Evolutionary conservation across 2,113 vertebrate genomes (phyloP).

Genomic region (Laticauda colubrina): DNA sequence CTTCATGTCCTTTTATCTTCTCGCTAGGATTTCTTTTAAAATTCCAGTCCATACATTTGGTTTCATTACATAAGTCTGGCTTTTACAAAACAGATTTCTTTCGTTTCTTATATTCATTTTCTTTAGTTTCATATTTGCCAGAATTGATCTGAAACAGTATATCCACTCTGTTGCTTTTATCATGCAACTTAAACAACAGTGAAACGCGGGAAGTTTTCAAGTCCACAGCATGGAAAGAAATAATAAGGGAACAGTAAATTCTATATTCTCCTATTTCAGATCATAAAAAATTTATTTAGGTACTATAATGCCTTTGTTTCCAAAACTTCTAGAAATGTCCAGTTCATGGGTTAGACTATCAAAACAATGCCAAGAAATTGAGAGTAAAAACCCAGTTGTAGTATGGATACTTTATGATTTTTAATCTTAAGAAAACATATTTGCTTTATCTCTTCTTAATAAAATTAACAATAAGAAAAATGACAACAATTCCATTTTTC

Average conservation of each 20-base stretch:
- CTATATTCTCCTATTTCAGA: constrained; percentile 4
- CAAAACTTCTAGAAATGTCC: neutral
- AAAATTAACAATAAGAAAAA: neutral
- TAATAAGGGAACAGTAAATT: constrained; percentile 51
- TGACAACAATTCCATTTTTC: neutral
- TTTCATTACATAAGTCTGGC: constrained; percentile 72
- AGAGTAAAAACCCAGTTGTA: neutral
- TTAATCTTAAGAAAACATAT: neutral
- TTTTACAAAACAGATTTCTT: constrained; percentile 66
- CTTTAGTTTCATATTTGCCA: constrained; percentile 73
- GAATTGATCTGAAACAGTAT: constrained; percentile 70
- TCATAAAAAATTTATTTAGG: neutral
- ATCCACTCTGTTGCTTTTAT: constrained; percentile 73
- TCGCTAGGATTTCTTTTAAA: constrained; percentile 77
- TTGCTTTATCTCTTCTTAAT: neutral
- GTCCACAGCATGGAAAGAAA: constrained; percentile 61
- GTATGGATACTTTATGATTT: neutral
- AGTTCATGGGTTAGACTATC: neutral
- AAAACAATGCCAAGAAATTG: neutral
- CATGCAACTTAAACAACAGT: constrained; percentile 68
- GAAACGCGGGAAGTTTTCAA: constrained; percentile 59
- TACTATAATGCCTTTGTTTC: neutral
- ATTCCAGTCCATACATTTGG: constrained; percentile 72
- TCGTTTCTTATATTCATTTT: constrained; percentile 61
- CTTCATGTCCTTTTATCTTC: constrained; percentile 83